A percentile compares a stretch with the other conserved stretches of the same genome.
Conservation (phyloP, 1,140 invertebrate genomes). For the Andricus grossulariae region DNA sequence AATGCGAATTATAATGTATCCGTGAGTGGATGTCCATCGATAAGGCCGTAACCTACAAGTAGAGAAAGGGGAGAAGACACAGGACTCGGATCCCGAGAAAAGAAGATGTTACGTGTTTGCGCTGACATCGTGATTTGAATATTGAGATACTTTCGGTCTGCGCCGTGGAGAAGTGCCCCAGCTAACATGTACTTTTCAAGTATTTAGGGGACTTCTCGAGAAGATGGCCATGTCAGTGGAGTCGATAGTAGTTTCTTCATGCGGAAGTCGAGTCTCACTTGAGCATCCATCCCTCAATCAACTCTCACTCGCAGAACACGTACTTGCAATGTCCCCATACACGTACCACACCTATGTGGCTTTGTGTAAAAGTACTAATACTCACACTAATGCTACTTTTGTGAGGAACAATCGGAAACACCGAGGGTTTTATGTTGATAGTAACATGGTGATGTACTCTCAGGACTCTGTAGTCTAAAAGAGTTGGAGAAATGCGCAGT, state of each 20-base stretch:
- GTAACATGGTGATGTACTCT: constrained; percentile 44
- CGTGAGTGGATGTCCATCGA: constrained; percentile 43
- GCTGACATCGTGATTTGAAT: constrained; percentile 62
- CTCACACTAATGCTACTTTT: constrained; percentile 30
- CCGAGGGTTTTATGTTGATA: not conserved
- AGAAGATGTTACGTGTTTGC: constrained; percentile 67
- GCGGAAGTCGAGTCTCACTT: constrained; percentile 58
- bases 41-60: constrained; percentile 44
- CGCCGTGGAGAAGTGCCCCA: not conserved
- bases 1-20: not conserved
- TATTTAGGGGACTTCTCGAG: not conserved
- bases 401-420: constrained; percentile 16
- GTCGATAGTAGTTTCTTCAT: constrained; percentile 37
- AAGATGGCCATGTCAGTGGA: constrained; percentile 20
- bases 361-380: constrained; percentile 51
- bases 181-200: not conserved
- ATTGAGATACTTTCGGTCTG: not conserved
- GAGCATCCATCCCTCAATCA: constrained; percentile 60
- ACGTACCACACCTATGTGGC: constrained; percentile 51
- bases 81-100: constrained; percentile 63
- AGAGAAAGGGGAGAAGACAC: constrained; percentile 47
- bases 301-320: constrained; percentile 62
- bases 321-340: constrained; percentile 64
- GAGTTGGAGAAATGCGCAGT: constrained; percentile 34
- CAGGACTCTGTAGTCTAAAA: constrained; percentile 17